Evolutionary conservation across 2,888 invertebrate genomes (phyloP), one percentile per base, ranked within the genome.

Genomic region (Heliothis peltigera): DNA sequence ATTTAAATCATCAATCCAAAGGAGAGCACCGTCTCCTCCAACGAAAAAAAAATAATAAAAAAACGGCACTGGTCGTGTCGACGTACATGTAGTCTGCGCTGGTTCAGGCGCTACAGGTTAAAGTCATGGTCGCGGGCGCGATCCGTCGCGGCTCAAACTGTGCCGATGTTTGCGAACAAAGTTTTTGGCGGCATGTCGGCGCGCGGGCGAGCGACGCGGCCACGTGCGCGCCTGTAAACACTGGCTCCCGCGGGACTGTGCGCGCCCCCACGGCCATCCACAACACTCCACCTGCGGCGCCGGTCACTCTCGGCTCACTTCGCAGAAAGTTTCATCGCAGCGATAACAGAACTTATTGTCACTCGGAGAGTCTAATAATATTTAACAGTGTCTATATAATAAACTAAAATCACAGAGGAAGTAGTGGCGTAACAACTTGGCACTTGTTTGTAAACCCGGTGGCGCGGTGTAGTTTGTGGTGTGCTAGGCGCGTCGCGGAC

Each of bases 41-140:
- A 92, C 92, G 92, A 92, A 95, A 93, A 91, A 91, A 93, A 91
- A 93, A 94, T 87, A 91, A 91, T 91, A 94, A 93, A 91, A 93
- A 92, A 90, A 91, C 84, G 72, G 86, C 90, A 90, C 91, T 90
- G 65, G 85, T 88, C 83, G 90, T 90, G 72, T 90, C 86, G 88
- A 87, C 89, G 89, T 86, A 91, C 94, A 95, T 95, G 92, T 91
- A 93, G 91, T 89, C 88, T 83, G 79, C 83, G 84, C 80, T 84
- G 80, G 86, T 82, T 92, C 90, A 93, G 82, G 87, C 91, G 90
- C 91, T 87, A 92, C 92, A 92, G 89, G 89, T 91, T 86, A 88
- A 83, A 89, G 83, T 89, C 93, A 93, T 93, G 88, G 83, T 89
- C 87, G 83, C 84, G 82, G 80, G 76, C 84, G 82, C 87, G 84